Base-by-base conservation (phyloP, 2,113 vertebrate genomes). In the Myotis davidii region DNA sequence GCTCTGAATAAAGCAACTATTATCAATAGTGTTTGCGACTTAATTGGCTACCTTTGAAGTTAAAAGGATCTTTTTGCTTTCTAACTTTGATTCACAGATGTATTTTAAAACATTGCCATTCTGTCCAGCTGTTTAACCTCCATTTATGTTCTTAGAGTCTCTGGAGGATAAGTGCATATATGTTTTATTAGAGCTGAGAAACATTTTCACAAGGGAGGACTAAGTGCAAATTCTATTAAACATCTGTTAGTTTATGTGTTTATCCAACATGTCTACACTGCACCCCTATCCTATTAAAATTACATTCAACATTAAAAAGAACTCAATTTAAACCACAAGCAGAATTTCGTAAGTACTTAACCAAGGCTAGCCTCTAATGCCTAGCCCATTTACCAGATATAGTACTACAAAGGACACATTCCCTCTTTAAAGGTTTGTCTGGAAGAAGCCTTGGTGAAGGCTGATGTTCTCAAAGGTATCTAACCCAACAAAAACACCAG, bases 1-100 rank as follows among this genome's bases (percentile, higher is more conserved):
- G 45, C 97, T 98, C 97, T 97, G 92, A 96, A 98, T 96, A 97
- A 98, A 98, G 95, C 72, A 96, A 96, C 84, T 93, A 91, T 98
- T 98, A 97, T 96, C 97, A 98, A 96, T 91, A 95, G 88, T 50
- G 48, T 96, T 95, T 95, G 61, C 88, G 92, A 96, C 70, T 21
- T 98, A 98, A 97, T 96, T 90, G 96, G 90, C 96, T 96, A 94
- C 65, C 96, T 97, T 97, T 88, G 84, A 92, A 97, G 92, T 65
- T 90, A 97, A 98, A 92, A n/a, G 88, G 5, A 3, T 64, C 92
- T 95, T 97, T 98, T 95, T 86, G 85, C 90, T 98, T 98, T 94
- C 79, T 65, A 94, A 83, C 93, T 97, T 96, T 96, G 85, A 98
- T 96, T 97, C 65, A n/a, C 39, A 94, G 78, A 67, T 86, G 83